Base-by-base conservation (phyloP, 2,888 invertebrate species). In the Thereva unica region DNA sequence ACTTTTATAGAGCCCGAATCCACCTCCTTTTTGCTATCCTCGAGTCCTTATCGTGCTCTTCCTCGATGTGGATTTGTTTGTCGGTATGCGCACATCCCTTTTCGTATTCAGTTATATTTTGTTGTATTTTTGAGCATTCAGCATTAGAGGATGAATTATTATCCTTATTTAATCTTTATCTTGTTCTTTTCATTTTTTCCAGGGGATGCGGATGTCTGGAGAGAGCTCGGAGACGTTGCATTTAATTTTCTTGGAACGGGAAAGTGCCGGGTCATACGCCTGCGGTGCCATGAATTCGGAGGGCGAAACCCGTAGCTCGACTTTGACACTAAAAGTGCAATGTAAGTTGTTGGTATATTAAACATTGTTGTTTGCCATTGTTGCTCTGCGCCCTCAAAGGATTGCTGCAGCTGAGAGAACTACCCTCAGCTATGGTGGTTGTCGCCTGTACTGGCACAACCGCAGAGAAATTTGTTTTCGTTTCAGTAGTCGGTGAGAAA, bases 211-310 rank as follows among this genome's bases (percentile, higher is more conserved):
- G 73, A 81, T 81, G 81, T 80, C 81, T 71, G 81, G 81, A 56
- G 81, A 81, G 73, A 77, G 75, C 71, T 74, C 77, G 61, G 81
- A 82, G 77, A 87, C 86, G 70, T 82, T 93, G 74, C 84, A 88
- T 69, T 83, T 93, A 67, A 85, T 86, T 74, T 85, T 85, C 65
- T 82, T 93, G 71, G 85, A 86, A 71, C 84, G 90, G 71, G 86
- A 87, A 71, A 89, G 89, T 73, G 86, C 88, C 0, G 91, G 92
- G 2, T 86, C 89, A 65, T 95, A 93, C 78, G 86, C 90, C 38
- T 94, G 94, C 77, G 85, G 90, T 63, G 93, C 92, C 4, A 84
- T 86, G 69, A 94, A 94, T 77, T 83, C 87, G 1, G 91, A 93
- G 76, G 93, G 93, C 54, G 90, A 90, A 77, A 89, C 90, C 3